A percentile compares a stretch with the other conserved stretches of the same genome.
Conservation (phyloP, 2,888 invertebrate genomes). For the Nomada fabriciana region DNA sequence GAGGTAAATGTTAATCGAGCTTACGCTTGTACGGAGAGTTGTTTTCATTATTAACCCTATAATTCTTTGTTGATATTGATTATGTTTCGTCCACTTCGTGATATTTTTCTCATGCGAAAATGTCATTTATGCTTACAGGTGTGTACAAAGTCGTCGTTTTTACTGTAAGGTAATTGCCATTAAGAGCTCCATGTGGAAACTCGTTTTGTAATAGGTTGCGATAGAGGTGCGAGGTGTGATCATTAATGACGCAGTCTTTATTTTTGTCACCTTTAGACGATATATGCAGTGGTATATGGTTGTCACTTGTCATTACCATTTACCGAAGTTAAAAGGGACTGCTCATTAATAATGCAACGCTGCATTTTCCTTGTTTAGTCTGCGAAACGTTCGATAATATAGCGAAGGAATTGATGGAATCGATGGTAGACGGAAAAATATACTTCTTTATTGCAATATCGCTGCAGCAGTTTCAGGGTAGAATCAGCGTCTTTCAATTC, state of each 20-base stretch:
- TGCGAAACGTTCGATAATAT: not conserved
- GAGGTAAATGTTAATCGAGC: too few species aligned
- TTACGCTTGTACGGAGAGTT: too few species aligned
- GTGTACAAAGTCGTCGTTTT: not conserved
- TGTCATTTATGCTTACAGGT: too few species aligned
- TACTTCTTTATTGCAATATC: conserved; percentile 34
- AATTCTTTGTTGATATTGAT: too few species aligned
- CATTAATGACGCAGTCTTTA: not conserved
- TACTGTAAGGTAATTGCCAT: not conserved
- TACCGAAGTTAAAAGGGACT: conserved; percentile 7
- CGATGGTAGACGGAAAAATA: conserved; percentile 23
- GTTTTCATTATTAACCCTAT: too few species aligned
- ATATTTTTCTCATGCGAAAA: too few species aligned
- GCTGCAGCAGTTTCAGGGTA: conserved; percentile 54
- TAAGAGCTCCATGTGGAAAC: not conserved
- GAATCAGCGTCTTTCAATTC: conserved; percentile 40
- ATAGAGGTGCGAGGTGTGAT: not conserved
- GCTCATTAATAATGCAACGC: not conserved
- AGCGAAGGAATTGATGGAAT: conserved; percentile 30
- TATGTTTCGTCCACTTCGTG: too few species aligned
- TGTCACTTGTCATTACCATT: not conserved
- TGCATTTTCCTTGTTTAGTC: not conserved
- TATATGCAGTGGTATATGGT: not conserved
- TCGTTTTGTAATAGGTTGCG: conserved; percentile 3
- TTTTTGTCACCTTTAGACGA: not conserved